phyloP scores from a whole-genome alignment of 2,113 vertebrate species.

The Neodon shergylaensis region DNA sequence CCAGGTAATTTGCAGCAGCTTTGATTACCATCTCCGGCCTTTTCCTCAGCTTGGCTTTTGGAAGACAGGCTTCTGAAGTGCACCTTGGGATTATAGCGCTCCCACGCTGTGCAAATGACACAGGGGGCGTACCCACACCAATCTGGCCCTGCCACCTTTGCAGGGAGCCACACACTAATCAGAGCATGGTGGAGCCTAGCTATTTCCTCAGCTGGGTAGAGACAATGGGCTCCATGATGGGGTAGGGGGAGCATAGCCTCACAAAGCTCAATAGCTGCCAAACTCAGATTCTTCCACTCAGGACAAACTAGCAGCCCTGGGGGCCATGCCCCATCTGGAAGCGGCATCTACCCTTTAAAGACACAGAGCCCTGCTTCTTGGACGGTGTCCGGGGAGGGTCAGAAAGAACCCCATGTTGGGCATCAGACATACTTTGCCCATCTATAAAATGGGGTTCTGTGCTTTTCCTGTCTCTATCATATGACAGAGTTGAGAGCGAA shows the following conservation, averaged over 20 bases:
- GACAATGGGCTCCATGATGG: neutral
- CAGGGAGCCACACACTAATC: neutral
- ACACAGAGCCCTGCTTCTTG: no score
- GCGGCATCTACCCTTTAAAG: neutral
- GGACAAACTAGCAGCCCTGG: neutral
- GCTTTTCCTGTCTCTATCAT: neutral
- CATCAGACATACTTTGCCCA: fast-evolving
- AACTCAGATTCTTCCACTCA: neutral
- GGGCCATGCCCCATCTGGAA: neutral
- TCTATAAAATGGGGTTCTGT: neutral
- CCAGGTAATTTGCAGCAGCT: conserved; percentile 59
- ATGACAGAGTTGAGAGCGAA: neutral
- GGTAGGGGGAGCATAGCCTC: fast-evolving
- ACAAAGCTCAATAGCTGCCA: neutral
- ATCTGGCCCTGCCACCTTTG: neutral
- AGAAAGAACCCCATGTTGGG: neutral
- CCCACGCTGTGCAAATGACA: conserved; percentile 61
- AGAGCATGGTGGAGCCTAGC: neutral
- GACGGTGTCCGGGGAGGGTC: fast-evolving
- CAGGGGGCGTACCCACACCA: neutral
- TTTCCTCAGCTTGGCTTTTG: conserved; percentile 1
- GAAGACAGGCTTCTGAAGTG: conserved; percentile 23
- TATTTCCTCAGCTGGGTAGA: neutral
- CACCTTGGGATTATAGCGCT: conserved; percentile 24
- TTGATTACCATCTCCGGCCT: neutral